A percentile compares a stretch with the other conserved stretches of the same genome.
Evolutionary conservation across 1,140 invertebrate genomes (phyloP).

Genomic region (Scylla paramamosain): DNA sequence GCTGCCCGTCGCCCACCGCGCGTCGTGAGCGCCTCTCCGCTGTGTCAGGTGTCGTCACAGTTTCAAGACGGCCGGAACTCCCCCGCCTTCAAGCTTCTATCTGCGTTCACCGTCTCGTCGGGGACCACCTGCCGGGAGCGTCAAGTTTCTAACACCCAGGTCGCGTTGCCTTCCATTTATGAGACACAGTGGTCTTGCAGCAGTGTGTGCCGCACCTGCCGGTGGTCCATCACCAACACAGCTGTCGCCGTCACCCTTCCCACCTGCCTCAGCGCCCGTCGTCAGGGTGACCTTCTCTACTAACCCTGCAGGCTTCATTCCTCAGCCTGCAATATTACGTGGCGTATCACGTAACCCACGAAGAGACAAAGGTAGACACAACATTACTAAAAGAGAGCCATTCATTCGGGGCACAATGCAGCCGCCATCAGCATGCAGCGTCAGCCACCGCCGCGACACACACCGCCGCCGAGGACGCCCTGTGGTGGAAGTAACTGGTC

Average conservation of each 20-base stretch:
- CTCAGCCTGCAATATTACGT: too few species aligned
- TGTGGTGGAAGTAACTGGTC: neutral
- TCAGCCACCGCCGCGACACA: neutral
- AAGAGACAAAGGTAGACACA: too few species aligned
- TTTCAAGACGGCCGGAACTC: neutral
- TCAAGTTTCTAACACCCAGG: neutral
- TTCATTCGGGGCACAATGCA: too few species aligned
- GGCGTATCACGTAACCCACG: too few species aligned
- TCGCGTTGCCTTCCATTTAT: conserved; percentile 21
- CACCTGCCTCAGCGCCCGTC: too few species aligned
- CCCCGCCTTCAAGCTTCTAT: neutral
- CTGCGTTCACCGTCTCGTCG: neutral
- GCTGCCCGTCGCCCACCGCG: neutral
- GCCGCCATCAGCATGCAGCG: too few species aligned
- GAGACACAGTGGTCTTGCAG: neutral
- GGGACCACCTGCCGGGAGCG: neutral
- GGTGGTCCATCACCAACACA: neutral
- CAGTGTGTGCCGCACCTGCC: neutral
- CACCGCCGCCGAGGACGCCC: neutral
- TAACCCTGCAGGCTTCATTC: too few species aligned
- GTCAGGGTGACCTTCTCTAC: too few species aligned
- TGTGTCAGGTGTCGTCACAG: neutral
- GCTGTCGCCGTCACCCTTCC: neutral
- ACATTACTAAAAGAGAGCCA: too few species aligned
- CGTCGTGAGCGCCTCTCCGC: neutral